Percentiles rank a stretch among this genome's conserved stretches.
Conservation (phyloP, 2,888 invertebrate genomes). For the Bellardia pandia region DNA sequence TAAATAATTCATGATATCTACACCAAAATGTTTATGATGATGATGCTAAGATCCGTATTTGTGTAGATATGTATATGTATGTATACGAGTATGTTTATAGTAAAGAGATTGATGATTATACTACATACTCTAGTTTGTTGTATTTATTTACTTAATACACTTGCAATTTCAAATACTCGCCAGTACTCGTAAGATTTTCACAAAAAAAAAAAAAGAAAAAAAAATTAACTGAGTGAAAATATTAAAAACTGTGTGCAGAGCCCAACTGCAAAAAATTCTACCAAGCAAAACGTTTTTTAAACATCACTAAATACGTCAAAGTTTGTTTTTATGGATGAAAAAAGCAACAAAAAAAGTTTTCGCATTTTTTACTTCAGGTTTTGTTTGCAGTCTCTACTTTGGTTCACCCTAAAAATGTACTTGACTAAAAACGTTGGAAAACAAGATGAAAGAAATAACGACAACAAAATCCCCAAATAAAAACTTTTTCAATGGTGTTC, state of each 20-base stretch:
- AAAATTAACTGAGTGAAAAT: constrained; percentile 27
- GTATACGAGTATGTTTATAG: constrained; percentile 19
- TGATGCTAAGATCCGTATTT: constrained; percentile 76
- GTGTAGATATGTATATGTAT: constrained; percentile 28
- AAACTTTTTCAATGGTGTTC: constrained; percentile 68
- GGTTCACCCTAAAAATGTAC: constrained; percentile 49
- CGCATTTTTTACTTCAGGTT: constrained; percentile 40
- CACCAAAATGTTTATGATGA: constrained; percentile 68
- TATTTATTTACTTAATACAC: constrained; percentile 64
- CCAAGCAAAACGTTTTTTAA: constrained; percentile 72
- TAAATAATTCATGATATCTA: constrained; percentile 84
- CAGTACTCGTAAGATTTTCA: constrained; percentile 20
- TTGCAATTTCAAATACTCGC: constrained; percentile 56
- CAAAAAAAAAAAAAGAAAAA: constrained; percentile 18
- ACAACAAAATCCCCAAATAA: constrained; percentile 22
- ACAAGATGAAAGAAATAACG: constrained; percentile 2
- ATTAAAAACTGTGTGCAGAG: constrained; percentile 48
- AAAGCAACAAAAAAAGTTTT: constrained; percentile 49
- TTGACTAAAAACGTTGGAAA: constrained; percentile 38
- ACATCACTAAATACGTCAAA: constrained; percentile 73
- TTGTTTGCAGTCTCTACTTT: constrained; percentile 25
- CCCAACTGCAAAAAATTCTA: constrained; percentile 52
- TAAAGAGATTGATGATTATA: constrained; percentile 39
- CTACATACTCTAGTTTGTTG: constrained; percentile 39
- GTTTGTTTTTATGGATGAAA: constrained; percentile 38